Conservation (phyloP, 2,888 invertebrate genomes). For the Cryptops parisi region DNA sequence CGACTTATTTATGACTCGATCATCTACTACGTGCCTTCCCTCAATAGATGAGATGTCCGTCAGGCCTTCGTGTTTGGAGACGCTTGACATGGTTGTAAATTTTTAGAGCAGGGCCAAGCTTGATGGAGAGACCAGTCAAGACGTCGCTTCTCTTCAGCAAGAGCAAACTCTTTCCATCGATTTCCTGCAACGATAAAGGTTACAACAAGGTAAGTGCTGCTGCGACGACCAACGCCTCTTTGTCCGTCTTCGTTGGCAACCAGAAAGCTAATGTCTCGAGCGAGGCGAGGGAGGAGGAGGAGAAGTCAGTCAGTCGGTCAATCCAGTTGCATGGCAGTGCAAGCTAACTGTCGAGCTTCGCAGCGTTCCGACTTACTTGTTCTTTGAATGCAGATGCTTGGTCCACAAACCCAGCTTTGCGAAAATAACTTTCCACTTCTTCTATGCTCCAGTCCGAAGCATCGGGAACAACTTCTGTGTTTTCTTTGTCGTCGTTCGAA, state of each 20-base stretch:
- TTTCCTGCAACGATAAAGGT: constrained; percentile 46
- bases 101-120: constrained; percentile 75
- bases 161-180: constrained; percentile 75
- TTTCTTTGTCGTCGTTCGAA: constrained; percentile 4
- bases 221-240: background rate
- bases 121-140: constrained; percentile 60
- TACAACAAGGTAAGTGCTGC: background rate
- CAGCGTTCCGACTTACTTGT: too few species aligned
- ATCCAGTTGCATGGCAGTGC: too few species aligned
- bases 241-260: too few species aligned
- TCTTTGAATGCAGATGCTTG: constrained; percentile 60
- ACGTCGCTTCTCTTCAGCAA: constrained; percentile 73
- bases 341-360: too few species aligned
- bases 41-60: constrained; percentile 9
- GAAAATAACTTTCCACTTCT: constrained; percentile 67
- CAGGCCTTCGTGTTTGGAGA: constrained; percentile 49
- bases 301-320: too few species aligned
- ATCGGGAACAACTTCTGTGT: constrained; percentile 46
- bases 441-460: constrained; percentile 65
- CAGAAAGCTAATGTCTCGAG: background rate
- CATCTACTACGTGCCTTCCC: background rate
- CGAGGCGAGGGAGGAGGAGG: background rate
- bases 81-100: constrained; percentile 65
- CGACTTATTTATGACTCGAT: too few species aligned
- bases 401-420: constrained; percentile 55